Base-by-base conservation (phyloP, 2,797 vertebrate species). In the Mareca strepera region DNA sequence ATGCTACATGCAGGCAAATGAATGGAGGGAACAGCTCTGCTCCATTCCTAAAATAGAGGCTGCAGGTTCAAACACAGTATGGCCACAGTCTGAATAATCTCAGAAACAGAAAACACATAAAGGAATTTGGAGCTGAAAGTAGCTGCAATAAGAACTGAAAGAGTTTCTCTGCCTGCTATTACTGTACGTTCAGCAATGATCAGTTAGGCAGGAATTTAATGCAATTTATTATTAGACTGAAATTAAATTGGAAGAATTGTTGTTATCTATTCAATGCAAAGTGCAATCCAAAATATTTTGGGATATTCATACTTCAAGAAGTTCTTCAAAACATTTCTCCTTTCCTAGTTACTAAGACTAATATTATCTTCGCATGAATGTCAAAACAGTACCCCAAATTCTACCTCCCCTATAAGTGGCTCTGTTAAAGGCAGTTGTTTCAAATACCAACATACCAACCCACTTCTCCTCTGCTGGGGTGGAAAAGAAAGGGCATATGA, bases 361-460 rank as follows among this genome's bases (percentile, higher is more conserved):
- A 93, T 87, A 92, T 91, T 91, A 95, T 69, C 44, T 78, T 25
- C 31, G 48, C 2, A 3, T 37, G 37, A 80, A 50, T 92, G 55
- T 72, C 53, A 89, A 91, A 87, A 82, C 17, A 78, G 84, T 62
- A 84, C n/a, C 21, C 14, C 41, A 78, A 75, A 76, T 72, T 78
- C 58, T 80, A 17, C 75, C 60, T 80, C 62, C 52, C 41, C 62
- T 92, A 83, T 50, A 93, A 91, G 85, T 12, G 48, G 22, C 80
- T 91, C 56, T 89, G 41, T 86, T 78, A 83, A 82, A 83, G 39
- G 15, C 92, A 94, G 88, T 89, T 94, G 94, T 85, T 94, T 86
- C 86, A 96, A 93, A 96, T 95, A 66, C 69, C 94, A 90, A n/a
- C 83, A 90, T 92, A 82, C 81, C 72, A 93, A 92, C 48, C 31